Conservation (phyloP, 2,113 vertebrate genomes). For the Halcyon senegalensis region DNA sequence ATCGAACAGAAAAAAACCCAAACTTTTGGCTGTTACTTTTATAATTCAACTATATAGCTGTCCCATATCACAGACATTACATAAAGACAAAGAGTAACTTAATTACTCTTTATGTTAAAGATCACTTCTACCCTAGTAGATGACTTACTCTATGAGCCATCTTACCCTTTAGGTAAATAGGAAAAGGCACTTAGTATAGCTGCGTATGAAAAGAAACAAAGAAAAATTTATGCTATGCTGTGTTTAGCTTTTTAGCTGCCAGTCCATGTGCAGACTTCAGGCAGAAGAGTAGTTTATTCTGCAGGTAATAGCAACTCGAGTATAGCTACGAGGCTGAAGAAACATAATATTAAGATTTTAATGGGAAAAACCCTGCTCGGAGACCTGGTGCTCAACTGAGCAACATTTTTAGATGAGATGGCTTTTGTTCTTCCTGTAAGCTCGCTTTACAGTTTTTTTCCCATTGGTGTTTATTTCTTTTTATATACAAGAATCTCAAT, state of each 20-base stretch:
- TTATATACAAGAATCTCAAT: background rate
- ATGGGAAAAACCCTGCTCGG: background rate
- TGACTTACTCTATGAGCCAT: background rate
- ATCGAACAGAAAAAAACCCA: background rate
- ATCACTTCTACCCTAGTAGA: background rate
- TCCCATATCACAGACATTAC: background rate
- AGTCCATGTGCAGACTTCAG: background rate
- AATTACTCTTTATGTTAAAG: background rate
- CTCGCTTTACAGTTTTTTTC: background rate
- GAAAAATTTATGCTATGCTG: background rate
- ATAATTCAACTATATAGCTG: background rate
- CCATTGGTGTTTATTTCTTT: background rate
- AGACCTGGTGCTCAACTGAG: background rate
- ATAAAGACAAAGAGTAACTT: background rate
- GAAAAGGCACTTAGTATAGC: background rate
- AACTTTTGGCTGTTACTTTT: background rate
- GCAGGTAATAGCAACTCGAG: fast-evolving
- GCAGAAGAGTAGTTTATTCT: background rate
- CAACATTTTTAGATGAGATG: background rate
- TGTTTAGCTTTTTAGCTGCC: background rate
- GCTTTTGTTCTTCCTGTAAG: background rate
- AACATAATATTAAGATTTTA: background rate
- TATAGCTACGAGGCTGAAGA: background rate
- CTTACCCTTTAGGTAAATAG: background rate
- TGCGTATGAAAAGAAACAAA: background rate